Base-by-base conservation (phyloP, 35 echinoderm and acorn worm species). In the Diadema setosum region DNA sequence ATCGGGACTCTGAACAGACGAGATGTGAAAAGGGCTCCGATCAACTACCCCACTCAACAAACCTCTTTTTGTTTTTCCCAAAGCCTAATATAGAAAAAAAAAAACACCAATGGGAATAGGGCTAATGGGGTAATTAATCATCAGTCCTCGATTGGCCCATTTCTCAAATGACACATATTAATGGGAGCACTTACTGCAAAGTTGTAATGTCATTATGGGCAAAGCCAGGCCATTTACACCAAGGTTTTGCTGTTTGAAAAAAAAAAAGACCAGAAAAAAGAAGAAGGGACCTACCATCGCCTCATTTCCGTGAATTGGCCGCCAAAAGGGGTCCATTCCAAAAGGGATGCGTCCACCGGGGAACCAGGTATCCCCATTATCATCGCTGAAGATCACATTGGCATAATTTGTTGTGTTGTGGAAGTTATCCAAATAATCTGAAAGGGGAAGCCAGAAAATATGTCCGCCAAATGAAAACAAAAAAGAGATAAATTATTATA, bases 371-470 rank as follows among this genome's bases (percentile, higher is more conserved):
- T 33, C 42, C 2, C 96, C 92, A 8, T 76, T 60, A 46, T 97
- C 91, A 90, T 99, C 96, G 65, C 96, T 99, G 56, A 52, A 84
- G n/a, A 99, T 55, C 44, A 94, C 93, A 63, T 89, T 91, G 26
- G 96, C 95, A 70, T 97, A 93, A 80, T 93, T 93, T 5, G 95
- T 90, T 35, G 43, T 93, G 58, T 97, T 90, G 18, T 86, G 27
- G 48, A 93, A 87, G 75, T 93, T 97, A 45, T 90, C 83, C n/a
- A 86, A 46, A 23, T 82, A 73, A 32, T 90, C 95, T 97, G 81
- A 52, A 39, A 41, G 46, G 25, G 25, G 23, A 88, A n/a, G 50
- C 23, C 12, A 7, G 49, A 55, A 55, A 55, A 55, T 16, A 1
- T 55, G 49, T 55, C 21, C 21, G 21, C 21, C 49, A 0, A 55